A percentile compares a stretch with the other conserved stretches of the same genome.
These are phyloP conservation scores for Crocallis elinguaria DNA, from an alignment of 2,888 invertebrate genomes.

Conservation along the genomic window DNA sequence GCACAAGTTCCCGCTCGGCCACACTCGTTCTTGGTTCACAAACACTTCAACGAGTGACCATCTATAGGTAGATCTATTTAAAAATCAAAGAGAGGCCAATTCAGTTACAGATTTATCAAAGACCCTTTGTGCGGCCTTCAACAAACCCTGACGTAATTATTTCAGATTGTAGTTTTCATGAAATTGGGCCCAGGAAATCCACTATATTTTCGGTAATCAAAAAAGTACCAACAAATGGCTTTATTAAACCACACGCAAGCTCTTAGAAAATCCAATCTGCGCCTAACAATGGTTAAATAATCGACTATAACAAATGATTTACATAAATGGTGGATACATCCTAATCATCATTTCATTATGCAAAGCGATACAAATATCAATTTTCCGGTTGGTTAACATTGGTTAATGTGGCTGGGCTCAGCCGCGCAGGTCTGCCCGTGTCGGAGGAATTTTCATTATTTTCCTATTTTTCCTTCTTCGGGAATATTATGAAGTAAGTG, in stretches of 20 bases:
- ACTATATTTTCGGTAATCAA: not conserved
- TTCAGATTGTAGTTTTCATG: too few species aligned
- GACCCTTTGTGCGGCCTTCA: too few species aligned
- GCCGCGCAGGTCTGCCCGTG: not conserved
- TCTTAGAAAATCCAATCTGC: slow-evolving; percentile 15
- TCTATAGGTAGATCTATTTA: too few species aligned
- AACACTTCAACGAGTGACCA: too few species aligned
- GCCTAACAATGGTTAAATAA: slow-evolving; percentile 4
- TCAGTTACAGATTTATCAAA: too few species aligned
- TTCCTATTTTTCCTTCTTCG: not conserved
- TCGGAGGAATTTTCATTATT: slow-evolving; percentile 3
- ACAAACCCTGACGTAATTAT: too few species aligned
- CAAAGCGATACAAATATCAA: slow-evolving; percentile 62
- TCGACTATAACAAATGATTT: slow-evolving; percentile 23
- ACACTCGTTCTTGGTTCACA: too few species aligned
- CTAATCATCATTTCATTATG: slow-evolving; percentile 37
- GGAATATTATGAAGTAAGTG: too few species aligned
- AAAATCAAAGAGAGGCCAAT: too few species aligned
- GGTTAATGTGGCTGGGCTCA: slow-evolving; percentile 42
- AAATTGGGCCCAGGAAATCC: too few species aligned
- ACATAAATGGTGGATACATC: slow-evolving; percentile 26
- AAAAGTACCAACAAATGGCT: not conserved
- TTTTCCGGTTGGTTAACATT: slow-evolving; percentile 64
- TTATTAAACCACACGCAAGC: not conserved
- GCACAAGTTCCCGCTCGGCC: too few species aligned